Conservation (phyloP, 2,888 invertebrate genomes). For the Meliscaeva auricollis region DNA sequence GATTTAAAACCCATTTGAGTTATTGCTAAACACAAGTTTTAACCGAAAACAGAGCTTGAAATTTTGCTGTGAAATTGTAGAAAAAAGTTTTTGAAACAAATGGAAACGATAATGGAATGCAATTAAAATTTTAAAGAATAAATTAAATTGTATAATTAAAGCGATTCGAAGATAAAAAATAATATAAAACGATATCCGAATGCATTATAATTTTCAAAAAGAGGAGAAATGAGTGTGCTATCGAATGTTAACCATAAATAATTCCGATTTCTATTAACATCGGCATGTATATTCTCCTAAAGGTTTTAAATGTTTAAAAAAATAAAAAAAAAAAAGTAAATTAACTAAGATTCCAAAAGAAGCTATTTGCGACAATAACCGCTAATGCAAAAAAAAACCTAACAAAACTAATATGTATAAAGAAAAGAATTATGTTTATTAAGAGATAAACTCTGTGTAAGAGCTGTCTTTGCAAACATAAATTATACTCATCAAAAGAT, state of each 20-base stretch:
- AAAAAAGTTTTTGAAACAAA: slow-evolving; percentile 2
- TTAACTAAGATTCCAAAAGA: neutral
- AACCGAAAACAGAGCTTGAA: neutral
- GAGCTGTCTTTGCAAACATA: neutral
- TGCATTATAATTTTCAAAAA: neutral
- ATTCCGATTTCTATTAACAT: neutral
- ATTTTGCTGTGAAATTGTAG: neutral
- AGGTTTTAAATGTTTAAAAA: slow-evolving; percentile 21
- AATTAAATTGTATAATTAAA: neutral
- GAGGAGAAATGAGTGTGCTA: slow-evolving; percentile 26
- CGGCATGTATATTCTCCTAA: slow-evolving; percentile 11
- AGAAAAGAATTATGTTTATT: neutral
- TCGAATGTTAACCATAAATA: neutral
- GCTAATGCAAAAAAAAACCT: neutral
- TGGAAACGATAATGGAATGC: slow-evolving; percentile 27
- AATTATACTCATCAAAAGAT: neutral
- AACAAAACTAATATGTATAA: neutral
- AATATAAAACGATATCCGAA: neutral
- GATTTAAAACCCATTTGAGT: neutral
- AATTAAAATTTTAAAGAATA: neutral
- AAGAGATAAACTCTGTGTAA: neutral
- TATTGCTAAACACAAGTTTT: neutral
- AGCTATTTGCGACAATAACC: slow-evolving; percentile 47
- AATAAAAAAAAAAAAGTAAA: neutral
- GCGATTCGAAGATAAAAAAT: slow-evolving; percentile 28